Evolutionary conservation across 2,797 vertebrate species (phyloP).

Genomic region (Alauda arvensis): DNA sequence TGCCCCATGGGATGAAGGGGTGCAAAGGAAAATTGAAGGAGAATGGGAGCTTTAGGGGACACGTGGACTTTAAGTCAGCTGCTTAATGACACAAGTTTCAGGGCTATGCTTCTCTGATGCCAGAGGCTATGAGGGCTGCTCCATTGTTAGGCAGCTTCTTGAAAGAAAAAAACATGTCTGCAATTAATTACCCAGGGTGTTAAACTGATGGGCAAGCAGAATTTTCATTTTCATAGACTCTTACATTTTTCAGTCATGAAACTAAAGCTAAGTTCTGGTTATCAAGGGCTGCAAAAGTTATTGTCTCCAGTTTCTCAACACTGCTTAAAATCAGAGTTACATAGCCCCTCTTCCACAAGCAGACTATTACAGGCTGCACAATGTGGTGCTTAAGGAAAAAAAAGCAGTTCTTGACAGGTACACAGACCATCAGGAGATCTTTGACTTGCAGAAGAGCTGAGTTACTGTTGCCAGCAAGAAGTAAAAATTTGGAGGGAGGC

Average conservation of each 20-base stretch:
- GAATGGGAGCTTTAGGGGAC: neutral
- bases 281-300: neutral
- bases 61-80: neutral
- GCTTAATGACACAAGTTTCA: neutral
- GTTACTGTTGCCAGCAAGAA: neutral
- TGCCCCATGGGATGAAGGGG: neutral
- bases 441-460: neutral
- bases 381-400: neutral
- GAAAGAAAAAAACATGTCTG: neutral
- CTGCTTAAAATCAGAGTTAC: neutral
- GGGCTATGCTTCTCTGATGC: fast-evolving
- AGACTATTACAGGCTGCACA: neutral
- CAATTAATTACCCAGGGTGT: neutral
- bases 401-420: neutral
- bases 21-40: neutral
- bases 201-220: neutral
- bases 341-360: neutral
- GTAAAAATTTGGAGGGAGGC: neutral
- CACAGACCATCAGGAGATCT: neutral
- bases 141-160: neutral
- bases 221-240: neutral
- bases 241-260: neutral
- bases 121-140: neutral
- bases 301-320: neutral
- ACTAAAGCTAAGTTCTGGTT: neutral